Evolutionary conservation across 2,113 vertebrate species (phyloP).

Genomic region (Silurus meridionalis): DNA sequence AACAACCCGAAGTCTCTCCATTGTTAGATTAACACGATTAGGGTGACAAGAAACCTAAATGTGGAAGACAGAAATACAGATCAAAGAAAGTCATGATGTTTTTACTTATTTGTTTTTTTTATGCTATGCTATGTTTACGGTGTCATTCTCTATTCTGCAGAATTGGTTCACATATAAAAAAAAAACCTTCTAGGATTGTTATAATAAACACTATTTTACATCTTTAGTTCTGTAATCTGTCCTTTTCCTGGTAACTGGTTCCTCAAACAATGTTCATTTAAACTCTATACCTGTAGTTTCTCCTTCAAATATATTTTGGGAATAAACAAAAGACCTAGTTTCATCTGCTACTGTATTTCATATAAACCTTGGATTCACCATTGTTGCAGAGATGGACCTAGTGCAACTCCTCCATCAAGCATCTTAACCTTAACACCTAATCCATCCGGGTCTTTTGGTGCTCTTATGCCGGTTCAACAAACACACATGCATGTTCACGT

Average conservation of each 20-base stretch:
- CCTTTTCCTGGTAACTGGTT: not conserved
- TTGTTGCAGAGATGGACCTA: too few species aligned
- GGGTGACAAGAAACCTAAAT: not conserved
- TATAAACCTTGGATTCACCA: not conserved
- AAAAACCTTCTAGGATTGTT: not conserved
- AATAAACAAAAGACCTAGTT: not conserved
- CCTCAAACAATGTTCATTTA: not conserved
- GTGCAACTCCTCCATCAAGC: not conserved
- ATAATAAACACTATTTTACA: not conserved
- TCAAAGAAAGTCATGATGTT: not conserved
- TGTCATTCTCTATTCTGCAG: not conserved
- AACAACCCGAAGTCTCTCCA: slow-evolving; percentile 15
- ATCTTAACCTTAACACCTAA: not conserved
- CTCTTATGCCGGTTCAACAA: not conserved
- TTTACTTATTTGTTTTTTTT: not conserved
- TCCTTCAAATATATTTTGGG: not conserved
- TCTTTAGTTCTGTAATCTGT: not conserved
- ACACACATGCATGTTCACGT: not conserved
- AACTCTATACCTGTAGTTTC: not conserved
- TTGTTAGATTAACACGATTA: not conserved
- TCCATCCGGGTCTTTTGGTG: not conserved
- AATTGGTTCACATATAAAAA: not conserved
- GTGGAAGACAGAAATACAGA: not conserved
- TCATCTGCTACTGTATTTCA: not conserved
- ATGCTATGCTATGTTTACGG: not conserved